phyloP scores from a whole-genome alignment of 2,888 invertebrate species.

The Dichetophora obliterata region DNA sequence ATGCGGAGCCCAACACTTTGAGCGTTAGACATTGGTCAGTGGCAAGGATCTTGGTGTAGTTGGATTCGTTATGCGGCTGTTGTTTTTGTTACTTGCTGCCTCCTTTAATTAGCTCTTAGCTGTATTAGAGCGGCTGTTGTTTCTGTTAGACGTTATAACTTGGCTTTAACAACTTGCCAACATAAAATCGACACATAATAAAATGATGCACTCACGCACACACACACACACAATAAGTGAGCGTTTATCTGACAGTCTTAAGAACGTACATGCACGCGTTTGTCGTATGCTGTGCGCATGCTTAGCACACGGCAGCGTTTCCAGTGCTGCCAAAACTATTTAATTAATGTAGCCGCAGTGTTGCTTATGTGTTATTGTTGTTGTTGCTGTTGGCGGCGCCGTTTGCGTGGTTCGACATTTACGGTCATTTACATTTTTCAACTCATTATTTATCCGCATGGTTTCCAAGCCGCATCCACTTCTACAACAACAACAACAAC shows the following conservation, averaged over 20 bases:
- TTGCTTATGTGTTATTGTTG: background rate
- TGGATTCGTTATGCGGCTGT: conserved; percentile 42
- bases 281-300: conserved; percentile 38
- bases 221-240: background rate
- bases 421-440: conserved; percentile 38
- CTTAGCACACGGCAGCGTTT: conserved; percentile 8
- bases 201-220: conserved; percentile 1
- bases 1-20: conserved; percentile 58
- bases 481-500: background rate
- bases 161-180: conserved; percentile 11
- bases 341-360: conserved; percentile 40
- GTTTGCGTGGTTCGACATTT: conserved; percentile 33
- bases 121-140: conserved; percentile 27
- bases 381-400: conserved; percentile 1
- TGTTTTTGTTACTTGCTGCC: background rate
- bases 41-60: conserved; percentile 7
- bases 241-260: background rate
- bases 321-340: conserved; percentile 26
- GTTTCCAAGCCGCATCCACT: background rate
- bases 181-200: conserved; percentile 38
- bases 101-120: background rate
- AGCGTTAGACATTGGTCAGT: conserved; percentile 24
- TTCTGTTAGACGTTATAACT: background rate
- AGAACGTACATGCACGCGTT: conserved; percentile 31
- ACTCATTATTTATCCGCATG: conserved; percentile 37